These are phyloP conservation scores for Drepanosiphum platanoidis DNA, from an alignment of 2,888 invertebrate genomes.

Conservation along the genomic window DNA sequence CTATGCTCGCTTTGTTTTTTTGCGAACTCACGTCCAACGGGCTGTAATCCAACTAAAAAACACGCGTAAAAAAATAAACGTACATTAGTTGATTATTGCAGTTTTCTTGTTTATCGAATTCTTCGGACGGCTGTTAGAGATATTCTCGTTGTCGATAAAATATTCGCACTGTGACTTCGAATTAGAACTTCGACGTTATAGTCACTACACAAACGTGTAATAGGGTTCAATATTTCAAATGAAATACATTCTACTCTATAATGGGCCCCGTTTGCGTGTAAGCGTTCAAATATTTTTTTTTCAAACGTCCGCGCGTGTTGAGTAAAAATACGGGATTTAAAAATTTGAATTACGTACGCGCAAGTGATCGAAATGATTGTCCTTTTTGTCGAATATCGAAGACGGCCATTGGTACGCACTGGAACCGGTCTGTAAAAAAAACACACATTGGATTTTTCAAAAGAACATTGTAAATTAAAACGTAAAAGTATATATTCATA, in stretches of 20 bases:
- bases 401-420: slow-evolving; percentile 53
- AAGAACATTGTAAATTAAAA: no score
- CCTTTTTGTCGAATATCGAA: slow-evolving; percentile 58
- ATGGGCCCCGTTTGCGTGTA: no score
- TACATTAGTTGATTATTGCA: no score
- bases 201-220: no score
- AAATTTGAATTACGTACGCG: slow-evolving; percentile 22
- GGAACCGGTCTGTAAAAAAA: slow-evolving; percentile 26
- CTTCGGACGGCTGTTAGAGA: no score
- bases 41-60: slow-evolving; percentile 69
- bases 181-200: no score
- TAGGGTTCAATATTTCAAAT: no score
- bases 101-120: no score
- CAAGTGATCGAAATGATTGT: slow-evolving; percentile 49
- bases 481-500: no score
- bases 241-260: no score
- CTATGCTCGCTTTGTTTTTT: slow-evolving; percentile 70
- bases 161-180: no score
- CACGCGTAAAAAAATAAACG: not conserved
- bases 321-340: not conserved
- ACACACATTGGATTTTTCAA: not conserved
- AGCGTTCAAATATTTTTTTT: not conserved
- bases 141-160: no score
- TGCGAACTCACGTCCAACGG: slow-evolving; percentile 70
- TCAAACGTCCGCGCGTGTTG: not conserved